Conservation (phyloP, 2,113 vertebrate species). For the Pica pica region DNA sequence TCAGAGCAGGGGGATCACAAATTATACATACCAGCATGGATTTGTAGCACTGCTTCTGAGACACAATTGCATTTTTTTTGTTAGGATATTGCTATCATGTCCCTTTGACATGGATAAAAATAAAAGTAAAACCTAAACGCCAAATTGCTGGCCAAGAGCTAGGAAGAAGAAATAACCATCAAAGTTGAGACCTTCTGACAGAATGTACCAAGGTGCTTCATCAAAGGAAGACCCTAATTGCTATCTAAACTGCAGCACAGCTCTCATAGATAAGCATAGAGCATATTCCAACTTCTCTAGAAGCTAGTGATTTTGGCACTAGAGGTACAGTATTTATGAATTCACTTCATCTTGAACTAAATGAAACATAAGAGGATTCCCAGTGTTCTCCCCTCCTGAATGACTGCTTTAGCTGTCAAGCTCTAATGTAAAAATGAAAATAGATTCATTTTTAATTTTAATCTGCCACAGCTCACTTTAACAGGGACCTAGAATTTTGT, state of each 20-base stretch:
- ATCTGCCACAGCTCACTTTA: background rate
- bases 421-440: background rate
- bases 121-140: background rate
- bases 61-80: background rate
- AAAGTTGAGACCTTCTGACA: background rate
- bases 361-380: background rate
- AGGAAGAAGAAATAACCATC: background rate
- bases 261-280: background rate
- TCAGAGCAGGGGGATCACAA: background rate
- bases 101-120: background rate
- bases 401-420: background rate
- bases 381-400: background rate
- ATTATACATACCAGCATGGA: background rate
- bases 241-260: background rate
- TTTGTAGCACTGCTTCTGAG: background rate
- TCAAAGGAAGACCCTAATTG: background rate
- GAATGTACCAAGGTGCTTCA: background rate
- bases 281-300: background rate
- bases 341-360: background rate
- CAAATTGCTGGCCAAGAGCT: background rate
- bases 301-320: background rate
- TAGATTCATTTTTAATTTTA: background rate
- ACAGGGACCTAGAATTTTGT: background rate
- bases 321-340: background rate
- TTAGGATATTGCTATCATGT: fast-evolving